Percentiles rank a stretch among this genome's conserved stretches.
Conservation (phyloP, 2,888 invertebrate genomes). For the Eupithecia dodoneata region DNA sequence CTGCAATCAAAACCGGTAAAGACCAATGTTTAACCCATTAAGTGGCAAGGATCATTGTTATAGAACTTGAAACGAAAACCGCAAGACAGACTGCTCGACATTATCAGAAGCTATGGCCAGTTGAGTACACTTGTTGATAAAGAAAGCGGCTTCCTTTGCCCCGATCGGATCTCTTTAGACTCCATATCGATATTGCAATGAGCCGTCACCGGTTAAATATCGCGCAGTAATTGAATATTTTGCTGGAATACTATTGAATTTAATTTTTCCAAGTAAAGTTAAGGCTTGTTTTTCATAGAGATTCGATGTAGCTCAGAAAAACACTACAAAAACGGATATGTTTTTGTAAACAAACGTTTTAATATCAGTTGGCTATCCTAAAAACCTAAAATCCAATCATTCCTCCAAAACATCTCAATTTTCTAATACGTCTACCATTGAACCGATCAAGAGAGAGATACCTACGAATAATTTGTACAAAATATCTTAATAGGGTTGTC, state of each 20-base stretch:
- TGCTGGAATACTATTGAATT: constrained; percentile 22
- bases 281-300: not conserved
- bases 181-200: constrained; percentile 43
- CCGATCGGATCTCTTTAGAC: constrained; percentile 67
- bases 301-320: not conserved
- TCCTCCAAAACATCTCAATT: too few relatives aligned
- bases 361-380: not conserved
- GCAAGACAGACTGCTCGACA: constrained; percentile 52
- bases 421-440: not conserved
- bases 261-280: not conserved
- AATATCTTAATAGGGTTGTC: constrained; percentile 55
- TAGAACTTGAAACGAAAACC: constrained; percentile 10
- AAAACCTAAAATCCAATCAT: not conserved
- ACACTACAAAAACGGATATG: not conserved
- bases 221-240: constrained; percentile 43
- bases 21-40: not conserved
- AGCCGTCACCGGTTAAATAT: constrained; percentile 48
- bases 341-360: not conserved
- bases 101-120: constrained; percentile 42
- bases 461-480: constrained; percentile 35
- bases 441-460: constrained; percentile 17
- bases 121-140: constrained; percentile 72
- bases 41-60: not conserved
- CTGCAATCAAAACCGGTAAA: not conserved
- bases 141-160: constrained; percentile 74